phyloP scores from a whole-genome alignment of 2,797 vertebrate genomes.

The Arrhamphus sclerolepis region DNA sequence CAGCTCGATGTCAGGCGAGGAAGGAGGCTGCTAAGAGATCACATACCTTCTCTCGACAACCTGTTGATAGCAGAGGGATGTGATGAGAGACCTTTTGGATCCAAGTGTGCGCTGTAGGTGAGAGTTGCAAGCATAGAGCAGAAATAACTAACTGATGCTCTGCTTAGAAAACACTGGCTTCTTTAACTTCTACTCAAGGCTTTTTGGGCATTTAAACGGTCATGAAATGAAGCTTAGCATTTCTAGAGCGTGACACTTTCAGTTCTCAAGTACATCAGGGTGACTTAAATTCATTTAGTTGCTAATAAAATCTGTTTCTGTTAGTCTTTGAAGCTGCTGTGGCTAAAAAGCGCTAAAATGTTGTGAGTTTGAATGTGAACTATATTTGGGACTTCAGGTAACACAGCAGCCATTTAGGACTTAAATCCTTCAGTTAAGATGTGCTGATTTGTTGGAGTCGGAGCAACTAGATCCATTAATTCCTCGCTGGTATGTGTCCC shows the following conservation, averaged over 20 bases:
- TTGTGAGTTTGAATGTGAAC: not conserved
- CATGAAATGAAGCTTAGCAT: not conserved
- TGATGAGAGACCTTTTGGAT: conserved; percentile 9
- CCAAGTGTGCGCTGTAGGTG: conserved; percentile 2
- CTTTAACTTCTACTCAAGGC: not conserved
- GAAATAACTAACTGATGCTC: not conserved
- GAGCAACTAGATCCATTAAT: conserved; percentile 35
- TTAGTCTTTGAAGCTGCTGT: not conserved
- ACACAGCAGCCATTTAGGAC: not conserved
- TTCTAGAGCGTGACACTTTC: not conserved
- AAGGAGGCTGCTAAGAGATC: conserved; percentile 62
- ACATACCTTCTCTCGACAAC: conserved; percentile 57
- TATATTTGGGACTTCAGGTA: not conserved
- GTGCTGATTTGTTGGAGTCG: conserved; percentile 10
- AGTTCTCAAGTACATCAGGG: too few species aligned
- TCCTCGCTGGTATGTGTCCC: conserved; percentile 51
- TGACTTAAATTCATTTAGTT: not conserved
- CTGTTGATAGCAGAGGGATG: conserved; percentile 40
- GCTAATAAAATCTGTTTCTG: not conserved
- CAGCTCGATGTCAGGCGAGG: conserved; percentile 20
- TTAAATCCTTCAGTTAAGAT: conserved; percentile 14
- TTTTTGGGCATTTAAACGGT: not conserved
- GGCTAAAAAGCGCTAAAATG: not conserved
- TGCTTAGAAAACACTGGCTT: not conserved
- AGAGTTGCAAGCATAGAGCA: not conserved